Base-by-base conservation (phyloP, 2,888 invertebrate species). In the Idaea dimidiata region DNA sequence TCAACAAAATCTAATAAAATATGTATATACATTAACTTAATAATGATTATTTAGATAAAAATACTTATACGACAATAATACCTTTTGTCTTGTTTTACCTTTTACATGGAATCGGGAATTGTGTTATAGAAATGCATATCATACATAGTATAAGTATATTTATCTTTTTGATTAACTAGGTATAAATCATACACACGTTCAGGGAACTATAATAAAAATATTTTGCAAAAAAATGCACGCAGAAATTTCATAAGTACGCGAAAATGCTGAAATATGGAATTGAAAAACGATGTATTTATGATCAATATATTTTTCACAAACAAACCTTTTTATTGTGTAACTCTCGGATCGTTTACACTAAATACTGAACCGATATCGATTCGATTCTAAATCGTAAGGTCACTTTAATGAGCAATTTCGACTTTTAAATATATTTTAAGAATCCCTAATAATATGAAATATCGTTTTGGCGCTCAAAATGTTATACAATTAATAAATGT, bases 11-110 rank as follows among this genome's bases (percentile, higher is more conserved):
- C 65, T 77, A 77, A 77, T 80, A 81, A 85, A 82, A 81, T 83
- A 81, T 83, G 79, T 87, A 89, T 90, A 83, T 90, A 90, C 89
- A 90, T 78, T 78, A 82, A 80, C 80, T 83, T 68, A 68, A 69
- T 66, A 43, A 59, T 57, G 64, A 70, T 69, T 65, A 62, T 24
- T 63, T 64, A 65, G 61, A 43, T 43, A 14, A 7, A n/a, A 43
- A 43, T 43, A 43, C 43, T 43, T 43, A 43, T 14, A 43, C 43
- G 7, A 1, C 8, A 43, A 43, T 8, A 43, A 14, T n/a, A 24
- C 5, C 5, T 24, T 24, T 24, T 24, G 24, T 24, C 24, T 24
- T 24, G 24, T 24, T 3, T 24, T 24, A 24, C 24, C 24, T 24
- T 24, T 3, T 24, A 24, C 24, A 24, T 24, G 24, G 24, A 24